A percentile compares a stretch with the other conserved stretches of the same genome.
Evolutionary conservation across 1,140 invertebrate genomes (phyloP).

Genomic region (Monomorium pharaonis): DNA sequence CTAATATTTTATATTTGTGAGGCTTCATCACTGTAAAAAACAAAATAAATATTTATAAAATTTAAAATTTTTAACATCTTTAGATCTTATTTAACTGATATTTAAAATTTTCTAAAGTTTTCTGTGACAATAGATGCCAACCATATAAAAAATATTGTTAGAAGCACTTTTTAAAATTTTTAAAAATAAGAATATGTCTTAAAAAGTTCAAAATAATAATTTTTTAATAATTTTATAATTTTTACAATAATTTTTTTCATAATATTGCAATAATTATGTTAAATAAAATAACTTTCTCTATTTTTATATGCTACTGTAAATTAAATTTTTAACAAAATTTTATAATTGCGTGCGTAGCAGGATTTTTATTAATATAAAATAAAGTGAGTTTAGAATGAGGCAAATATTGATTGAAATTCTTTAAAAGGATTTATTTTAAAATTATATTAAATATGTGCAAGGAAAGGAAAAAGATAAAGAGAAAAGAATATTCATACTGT

Average conservation of each 20-base stretch:
- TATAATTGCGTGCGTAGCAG: too few relatives aligned
- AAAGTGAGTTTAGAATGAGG: not conserved
- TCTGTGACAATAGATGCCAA: not conserved
- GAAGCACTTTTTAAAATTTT: too few relatives aligned
- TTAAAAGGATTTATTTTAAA: constrained; percentile 27
- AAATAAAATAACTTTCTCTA: not conserved
- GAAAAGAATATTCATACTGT: not conserved
- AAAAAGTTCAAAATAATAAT: not conserved
- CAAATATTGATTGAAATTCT: constrained; percentile 32
- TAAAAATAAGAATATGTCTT: not conserved
- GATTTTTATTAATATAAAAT: constrained; percentile 8
- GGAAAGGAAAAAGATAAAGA: not conserved
- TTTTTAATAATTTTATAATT: not conserved
- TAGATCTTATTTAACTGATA: not conserved
- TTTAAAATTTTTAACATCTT: not conserved
- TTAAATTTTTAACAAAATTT: constrained; percentile 32
- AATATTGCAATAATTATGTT: not conserved
- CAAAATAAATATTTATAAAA: not conserved
- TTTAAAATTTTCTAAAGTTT: not conserved
- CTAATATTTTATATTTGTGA: constrained; percentile 31
- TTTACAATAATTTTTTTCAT: too few relatives aligned
- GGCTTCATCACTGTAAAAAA: not conserved
- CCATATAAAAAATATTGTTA: not conserved
- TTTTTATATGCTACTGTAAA: not conserved
- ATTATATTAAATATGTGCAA: constrained; percentile 21